A percentile compares a stretch with the other conserved stretches of the same genome.
phyloP scores from a whole-genome alignment of 2,113 vertebrate species.

The Pterocles burchelli region DNA sequence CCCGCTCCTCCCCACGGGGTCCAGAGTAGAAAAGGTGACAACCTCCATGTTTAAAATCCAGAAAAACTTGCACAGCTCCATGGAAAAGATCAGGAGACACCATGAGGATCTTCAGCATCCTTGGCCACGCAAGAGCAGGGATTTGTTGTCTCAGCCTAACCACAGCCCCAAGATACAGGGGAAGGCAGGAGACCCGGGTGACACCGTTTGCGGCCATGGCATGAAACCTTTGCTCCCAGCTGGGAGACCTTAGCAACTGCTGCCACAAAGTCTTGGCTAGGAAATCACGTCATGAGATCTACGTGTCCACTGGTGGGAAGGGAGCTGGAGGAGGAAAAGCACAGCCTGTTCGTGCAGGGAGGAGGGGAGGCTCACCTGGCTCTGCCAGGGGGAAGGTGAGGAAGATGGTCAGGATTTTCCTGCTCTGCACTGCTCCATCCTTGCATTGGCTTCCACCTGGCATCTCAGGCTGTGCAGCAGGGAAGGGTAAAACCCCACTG shows the following conservation, averaged over 20 bases:
- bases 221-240: background rate
- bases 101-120: background rate
- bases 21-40: background rate
- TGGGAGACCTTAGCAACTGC: background rate
- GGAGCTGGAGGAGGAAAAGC: background rate
- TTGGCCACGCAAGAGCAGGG: background rate
- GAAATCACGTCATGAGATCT: background rate
- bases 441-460: background rate
- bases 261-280: background rate
- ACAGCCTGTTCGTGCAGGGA: background rate
- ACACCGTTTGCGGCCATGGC: fast-evolving
- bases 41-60: background rate
- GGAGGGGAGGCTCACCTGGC: background rate
- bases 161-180: background rate
- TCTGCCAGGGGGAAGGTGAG: background rate
- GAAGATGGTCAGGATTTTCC: background rate
- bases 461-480: fast-evolving
- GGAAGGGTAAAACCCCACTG: background rate
- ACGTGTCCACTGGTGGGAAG: fast-evolving
- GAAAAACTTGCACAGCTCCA: background rate
- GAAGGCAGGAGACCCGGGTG: background rate
- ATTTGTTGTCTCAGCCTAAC: background rate
- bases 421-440: fast-evolving
- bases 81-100: background rate
- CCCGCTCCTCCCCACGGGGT: background rate